Percentiles rank a stretch among this genome's conserved stretches.
phyloP scores from a whole-genome alignment of 2,888 invertebrate genomes.

The Calameuta idolon region DNA sequence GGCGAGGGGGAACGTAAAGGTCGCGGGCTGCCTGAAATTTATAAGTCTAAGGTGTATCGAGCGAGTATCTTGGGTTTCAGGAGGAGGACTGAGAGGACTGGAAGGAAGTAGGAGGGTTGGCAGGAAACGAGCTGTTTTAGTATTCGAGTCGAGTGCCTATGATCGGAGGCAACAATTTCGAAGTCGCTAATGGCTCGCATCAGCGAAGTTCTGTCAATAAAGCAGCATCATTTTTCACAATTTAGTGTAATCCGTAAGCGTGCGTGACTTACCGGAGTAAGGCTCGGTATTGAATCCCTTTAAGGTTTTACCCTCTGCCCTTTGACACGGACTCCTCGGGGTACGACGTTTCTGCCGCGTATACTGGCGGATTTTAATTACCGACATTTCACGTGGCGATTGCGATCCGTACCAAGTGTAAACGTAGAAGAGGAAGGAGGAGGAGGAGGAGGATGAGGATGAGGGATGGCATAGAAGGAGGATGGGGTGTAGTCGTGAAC shows the following conservation, averaged over 20 bases:
- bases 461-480: background rate
- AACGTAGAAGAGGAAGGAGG: constrained; percentile 11
- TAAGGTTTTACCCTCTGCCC: background rate
- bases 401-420: constrained; percentile 23
- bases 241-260: constrained; percentile 43
- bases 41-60: background rate
- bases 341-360: background rate
- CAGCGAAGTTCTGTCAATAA: constrained; percentile 47
- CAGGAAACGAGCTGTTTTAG: constrained; percentile 35
- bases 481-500: background rate
- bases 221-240: constrained; percentile 58
- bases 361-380: constrained; percentile 45
- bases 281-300: background rate
- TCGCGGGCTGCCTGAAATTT: background rate
- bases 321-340: background rate
- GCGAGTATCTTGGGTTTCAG: background rate
- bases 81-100: background rate
- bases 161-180: constrained; percentile 55
- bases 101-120: constrained; percentile 21
- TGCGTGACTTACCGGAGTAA: background rate
- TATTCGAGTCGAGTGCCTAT: constrained; percentile 52
- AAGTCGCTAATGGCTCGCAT: constrained; percentile 48
- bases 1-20: background rate
- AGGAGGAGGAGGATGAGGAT: constrained; percentile 11
- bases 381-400: constrained; percentile 46